A percentile compares a stretch with the other conserved stretches of the same genome.
Evolutionary conservation across 2,797 vertebrate species (phyloP).

Genomic region (Takifugu ocellatus): DNA sequence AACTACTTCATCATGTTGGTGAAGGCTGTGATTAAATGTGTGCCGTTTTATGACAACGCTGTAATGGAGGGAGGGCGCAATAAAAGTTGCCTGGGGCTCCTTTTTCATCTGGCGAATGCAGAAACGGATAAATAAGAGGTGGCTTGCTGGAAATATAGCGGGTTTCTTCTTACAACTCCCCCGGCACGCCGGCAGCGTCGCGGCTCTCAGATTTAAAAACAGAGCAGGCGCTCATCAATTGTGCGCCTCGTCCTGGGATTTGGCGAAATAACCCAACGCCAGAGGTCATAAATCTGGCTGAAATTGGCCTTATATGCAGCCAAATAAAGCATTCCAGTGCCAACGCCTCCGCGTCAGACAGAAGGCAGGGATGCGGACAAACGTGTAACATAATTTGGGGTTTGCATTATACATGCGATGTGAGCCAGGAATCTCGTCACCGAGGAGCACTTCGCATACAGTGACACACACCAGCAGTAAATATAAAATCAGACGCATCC

Average conservation of each 20-base stretch:
- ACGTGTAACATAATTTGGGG: constrained; percentile 64
- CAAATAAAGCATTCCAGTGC: constrained; percentile 59
- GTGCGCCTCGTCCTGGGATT: constrained; percentile 61
- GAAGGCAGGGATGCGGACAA: constrained; percentile 27
- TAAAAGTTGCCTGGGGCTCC: constrained; percentile 61
- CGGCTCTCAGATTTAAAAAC: constrained; percentile 51
- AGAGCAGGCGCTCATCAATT: constrained; percentile 58
- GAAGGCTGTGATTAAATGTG: constrained; percentile 63
- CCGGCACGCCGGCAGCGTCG: constrained; percentile 30
- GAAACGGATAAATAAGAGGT: constrained; percentile 44
- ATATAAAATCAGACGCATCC: constrained; percentile 23
- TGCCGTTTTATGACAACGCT: constrained; percentile 64
- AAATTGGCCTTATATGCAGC: constrained; percentile 61
- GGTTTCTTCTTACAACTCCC: constrained; percentile 59
- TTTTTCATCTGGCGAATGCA: constrained; percentile 29
- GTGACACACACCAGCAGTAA: constrained; percentile 36
- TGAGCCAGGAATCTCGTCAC: constrained; percentile 59
- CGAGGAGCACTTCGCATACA: constrained; percentile 15
- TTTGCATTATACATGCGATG: constrained; percentile 69
- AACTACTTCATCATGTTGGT: constrained; percentile 58
- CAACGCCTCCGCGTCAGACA: constrained; percentile 44
- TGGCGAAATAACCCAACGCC: constrained; percentile 56
- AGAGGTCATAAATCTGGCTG: constrained; percentile 68
- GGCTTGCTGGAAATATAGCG: constrained; percentile 48
- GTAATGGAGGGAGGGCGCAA: constrained; percentile 60